Base-by-base conservation (phyloP, 2,888 invertebrate species). In the Caenorhabditis sp. region DNA sequence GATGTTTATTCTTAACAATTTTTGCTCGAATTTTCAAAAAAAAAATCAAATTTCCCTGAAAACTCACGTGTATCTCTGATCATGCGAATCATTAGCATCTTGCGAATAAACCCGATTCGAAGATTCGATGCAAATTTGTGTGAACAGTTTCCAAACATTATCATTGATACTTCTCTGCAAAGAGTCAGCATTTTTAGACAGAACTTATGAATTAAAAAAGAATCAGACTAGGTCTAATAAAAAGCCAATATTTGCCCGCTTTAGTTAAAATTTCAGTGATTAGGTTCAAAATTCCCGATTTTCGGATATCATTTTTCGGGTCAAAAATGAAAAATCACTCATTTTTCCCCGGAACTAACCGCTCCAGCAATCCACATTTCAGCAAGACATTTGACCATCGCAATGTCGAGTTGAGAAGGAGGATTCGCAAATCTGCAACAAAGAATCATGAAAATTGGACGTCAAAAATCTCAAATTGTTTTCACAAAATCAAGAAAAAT, bases 81-180 rank as follows among this genome's bases (percentile, higher is more conserved):
- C 84, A 23, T 73, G 69, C 8, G 76, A 71, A 23, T 77, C 78
- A 17, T 59, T 66, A 51, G 75, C 55, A 17, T 76, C 83, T 21
- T 85, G 76, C 6, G 84, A 76, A 66, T 86, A 86, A 19, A 86
- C 74, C 31, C 83, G 77, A 69, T 81, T 87, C 50, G 83, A 83
- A 5, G 94, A 93, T 86, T 95, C 95, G 14, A 96, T 93, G 0
- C 95, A 95, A 84, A 97, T 95, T 88, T 94, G 93, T 0, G 93
- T 94, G 89, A 97, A 97, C 94, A 97, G 95, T 86, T 94, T 92
- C 96, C 99, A 95, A 76, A 99, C 95, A 88, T 95, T 95, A 83
- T 95, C 95, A 88, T 95, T 94, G 23, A 92, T 91, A 82, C 91
- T 88, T 1, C 89, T 88, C 91, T 91, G 86, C 58, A 89, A 81